These are phyloP conservation scores for Aplysia californica DNA, from an alignment of 1,140 invertebrate genomes.

Conservation along the genomic window DNA sequence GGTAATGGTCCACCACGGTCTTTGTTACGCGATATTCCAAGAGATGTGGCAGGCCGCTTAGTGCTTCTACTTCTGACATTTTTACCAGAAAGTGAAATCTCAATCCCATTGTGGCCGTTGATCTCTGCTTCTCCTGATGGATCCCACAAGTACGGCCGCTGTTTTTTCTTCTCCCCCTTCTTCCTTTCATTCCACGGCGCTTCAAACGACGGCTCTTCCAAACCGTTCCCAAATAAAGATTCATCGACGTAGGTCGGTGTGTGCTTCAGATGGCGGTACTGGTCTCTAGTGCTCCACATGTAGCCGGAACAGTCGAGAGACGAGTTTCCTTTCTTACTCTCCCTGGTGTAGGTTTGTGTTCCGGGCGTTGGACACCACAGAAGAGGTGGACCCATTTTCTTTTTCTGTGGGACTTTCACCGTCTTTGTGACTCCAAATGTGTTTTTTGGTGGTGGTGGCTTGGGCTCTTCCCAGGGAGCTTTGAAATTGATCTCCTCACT, in stretches of 20 bases:
- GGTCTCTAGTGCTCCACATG: conserved; percentile 31
- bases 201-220: conserved; percentile 53
- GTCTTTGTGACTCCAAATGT: background rate
- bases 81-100: too few relatives aligned
- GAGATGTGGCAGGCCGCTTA: too few relatives aligned
- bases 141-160: background rate
- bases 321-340: background rate
- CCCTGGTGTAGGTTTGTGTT: background rate
- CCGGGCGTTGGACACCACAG: conserved; percentile 17
- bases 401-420: background rate
- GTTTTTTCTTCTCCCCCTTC: conserved; percentile 3
- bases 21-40: too few relatives aligned
- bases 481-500: background rate
- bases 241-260: conserved; percentile 58
- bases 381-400: conserved; percentile 1
- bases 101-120: too few relatives aligned
- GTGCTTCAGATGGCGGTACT: conserved; percentile 46
- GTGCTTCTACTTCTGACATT: too few relatives aligned
- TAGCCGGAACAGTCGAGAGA: background rate
- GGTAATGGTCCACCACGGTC: too few relatives aligned
- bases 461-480: conserved; percentile 27
- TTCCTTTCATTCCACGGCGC: conserved; percentile 49
- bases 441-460: background rate
- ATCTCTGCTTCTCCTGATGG: too few relatives aligned
- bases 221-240: conserved; percentile 49